A percentile compares a stretch with the other conserved stretches of the same genome.
phyloP scores from a whole-genome alignment of 2,888 invertebrate genomes.

The Melanophora roralis region DNA sequence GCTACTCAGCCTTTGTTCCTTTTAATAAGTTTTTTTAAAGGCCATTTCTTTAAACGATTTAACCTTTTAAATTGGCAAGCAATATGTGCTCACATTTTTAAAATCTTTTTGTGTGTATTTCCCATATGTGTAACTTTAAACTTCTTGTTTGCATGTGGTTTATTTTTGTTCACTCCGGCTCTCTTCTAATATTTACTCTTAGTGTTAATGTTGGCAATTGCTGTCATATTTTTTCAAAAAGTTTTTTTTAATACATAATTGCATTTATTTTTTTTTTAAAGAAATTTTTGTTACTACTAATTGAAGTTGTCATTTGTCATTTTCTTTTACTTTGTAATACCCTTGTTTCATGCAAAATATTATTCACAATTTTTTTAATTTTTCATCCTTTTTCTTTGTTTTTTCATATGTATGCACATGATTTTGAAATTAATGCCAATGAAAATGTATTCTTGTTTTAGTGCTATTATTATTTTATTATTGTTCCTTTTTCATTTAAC shows the following conservation, averaged over 20 bases:
- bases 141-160: slow-evolving; percentile 57
- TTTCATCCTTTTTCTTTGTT: slow-evolving; percentile 24
- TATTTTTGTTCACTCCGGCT: slow-evolving; percentile 40
- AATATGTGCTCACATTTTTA: background rate
- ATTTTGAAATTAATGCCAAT: slow-evolving; percentile 70
- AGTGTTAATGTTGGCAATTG: background rate
- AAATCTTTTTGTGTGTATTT: background rate
- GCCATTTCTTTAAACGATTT: background rate
- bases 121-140: slow-evolving; percentile 44
- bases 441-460: slow-evolving; percentile 61
- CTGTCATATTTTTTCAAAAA: slow-evolving; percentile 42
- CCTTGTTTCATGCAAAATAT: slow-evolving; percentile 68
- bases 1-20: too few relatives aligned
- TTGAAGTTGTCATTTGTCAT: slow-evolving; percentile 70
- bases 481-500: slow-evolving; percentile 14
- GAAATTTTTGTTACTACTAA: slow-evolving; percentile 61
- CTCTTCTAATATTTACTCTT: background rate
- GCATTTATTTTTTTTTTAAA: slow-evolving; percentile 19
- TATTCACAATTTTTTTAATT: slow-evolving; percentile 34
- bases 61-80: too few relatives aligned
- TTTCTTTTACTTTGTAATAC: slow-evolving; percentile 59
- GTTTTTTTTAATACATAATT: slow-evolving; percentile 43
- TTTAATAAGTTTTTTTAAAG: background rate
- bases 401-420: slow-evolving; percentile 55
- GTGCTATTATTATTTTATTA: slow-evolving; percentile 56